Evolutionary conservation across 2,113 vertebrate species (phyloP).

Genomic region (Python bivittatus): DNA sequence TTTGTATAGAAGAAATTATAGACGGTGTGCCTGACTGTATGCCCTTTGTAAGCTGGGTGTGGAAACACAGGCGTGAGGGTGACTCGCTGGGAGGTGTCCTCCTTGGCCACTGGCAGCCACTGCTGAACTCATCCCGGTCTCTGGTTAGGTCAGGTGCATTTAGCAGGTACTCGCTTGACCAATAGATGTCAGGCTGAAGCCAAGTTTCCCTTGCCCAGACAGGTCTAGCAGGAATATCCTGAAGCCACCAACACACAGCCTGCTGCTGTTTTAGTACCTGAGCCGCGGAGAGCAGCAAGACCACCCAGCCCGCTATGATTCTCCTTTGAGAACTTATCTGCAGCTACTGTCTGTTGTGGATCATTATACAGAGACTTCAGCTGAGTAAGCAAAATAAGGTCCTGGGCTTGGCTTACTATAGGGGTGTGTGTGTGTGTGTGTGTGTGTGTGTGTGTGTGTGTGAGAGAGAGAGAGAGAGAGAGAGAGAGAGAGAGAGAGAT

Average conservation of each 20-base stretch:
- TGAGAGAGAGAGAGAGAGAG: background rate
- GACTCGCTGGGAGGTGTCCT: background rate
- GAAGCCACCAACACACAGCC: background rate
- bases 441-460: background rate
- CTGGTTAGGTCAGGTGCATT: background rate
- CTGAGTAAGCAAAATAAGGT: background rate
- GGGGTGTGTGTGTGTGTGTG: background rate
- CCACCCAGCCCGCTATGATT: constrained; percentile 10
- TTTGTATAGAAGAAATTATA: background rate
- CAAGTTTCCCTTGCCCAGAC: background rate
- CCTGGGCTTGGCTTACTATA: background rate
- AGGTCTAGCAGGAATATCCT: background rate
- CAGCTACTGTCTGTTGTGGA: background rate
- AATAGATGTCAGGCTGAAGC: background rate
- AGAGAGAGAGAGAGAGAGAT: background rate
- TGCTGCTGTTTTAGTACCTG: background rate
- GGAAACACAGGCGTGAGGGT: background rate
- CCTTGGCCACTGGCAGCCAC: background rate
- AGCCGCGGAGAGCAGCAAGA: background rate
- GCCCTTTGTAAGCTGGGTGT: background rate
- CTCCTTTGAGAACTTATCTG: background rate
- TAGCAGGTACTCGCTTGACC: background rate
- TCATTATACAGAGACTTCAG: background rate
- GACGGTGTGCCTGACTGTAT: background rate
- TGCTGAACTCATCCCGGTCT: background rate